Base-by-base conservation (phyloP, 2,888 invertebrate species). In the Heterodera filipjevi region DNA sequence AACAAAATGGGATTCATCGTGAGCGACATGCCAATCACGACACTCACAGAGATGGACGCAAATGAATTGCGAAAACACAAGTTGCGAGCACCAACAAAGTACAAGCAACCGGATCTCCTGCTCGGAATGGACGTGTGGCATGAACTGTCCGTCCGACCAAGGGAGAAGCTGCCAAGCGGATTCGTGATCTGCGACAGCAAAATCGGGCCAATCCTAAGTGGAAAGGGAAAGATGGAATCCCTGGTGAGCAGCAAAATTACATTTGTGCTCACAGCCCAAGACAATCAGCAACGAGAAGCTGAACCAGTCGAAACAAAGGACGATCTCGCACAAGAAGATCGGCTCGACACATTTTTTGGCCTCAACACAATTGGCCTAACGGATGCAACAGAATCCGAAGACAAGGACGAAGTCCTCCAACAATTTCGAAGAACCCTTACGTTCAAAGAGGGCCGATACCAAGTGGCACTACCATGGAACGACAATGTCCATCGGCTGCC, bases 1-100 rank as follows among this genome's bases (percentile, higher is more conserved):
- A 70, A 70, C n/a, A 70, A 70, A 70, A 22, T 70, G 70, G 70
- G n/a, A 5, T 70, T 70, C 44, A 22, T 70, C 19, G 70, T 70
- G 5, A 70, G n/a, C 70, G 35, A 35, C n/a, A 39, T 70, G 70
- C 70, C 70, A 3, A 39, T 35, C 70, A 39, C 6, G 22, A 22
- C 35, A 3, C 2, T 70, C 35, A 5, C 22, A 22, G n/a, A 70
- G n/a, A 70, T 70, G 19, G 70, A 70, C 22, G 35, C 22, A 70
- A 16, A 6, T 3, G n/a, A 16, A 22, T n/a, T 70, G 44, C 44
- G 44, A 44, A 44, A 44, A 12, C 44, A 12, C 44, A 44, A 44
- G 12, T 12, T 44, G 44, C 5, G 44, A 44, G 44, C 44, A 12
- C 44, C 44, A 44, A 12, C 44, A 44, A 44, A 44, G 44, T 27